Conservation (phyloP, 2,888 invertebrate species). For the Perithous albicinctus region DNA sequence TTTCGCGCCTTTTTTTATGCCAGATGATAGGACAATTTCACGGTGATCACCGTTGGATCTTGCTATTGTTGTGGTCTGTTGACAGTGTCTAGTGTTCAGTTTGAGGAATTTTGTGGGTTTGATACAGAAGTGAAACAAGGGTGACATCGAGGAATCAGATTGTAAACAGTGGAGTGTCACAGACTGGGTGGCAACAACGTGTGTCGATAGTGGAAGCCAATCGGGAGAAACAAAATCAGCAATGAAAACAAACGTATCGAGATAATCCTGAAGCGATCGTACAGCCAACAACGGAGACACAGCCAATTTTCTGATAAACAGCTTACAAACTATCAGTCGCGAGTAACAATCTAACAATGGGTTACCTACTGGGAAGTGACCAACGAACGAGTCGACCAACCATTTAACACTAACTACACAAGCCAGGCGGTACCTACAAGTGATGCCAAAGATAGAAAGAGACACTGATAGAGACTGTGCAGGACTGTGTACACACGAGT, state of each 20-base stretch:
- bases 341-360: slow-evolving; percentile 45
- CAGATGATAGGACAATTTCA: not conserved
- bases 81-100: not conserved
- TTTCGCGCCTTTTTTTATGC: not conserved
- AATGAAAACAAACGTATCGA: not conserved
- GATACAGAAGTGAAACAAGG: not conserved
- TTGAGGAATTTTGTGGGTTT: not conserved
- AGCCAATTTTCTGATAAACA: slow-evolving; percentile 52
- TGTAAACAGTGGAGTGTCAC: not conserved
- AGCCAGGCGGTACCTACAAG: not conserved
- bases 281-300: not conserved
- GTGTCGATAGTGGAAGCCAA: not conserved
- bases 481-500: not conserved
- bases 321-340: slow-evolving; percentile 47
- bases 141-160: not conserved
- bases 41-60: not conserved
- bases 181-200: not conserved
- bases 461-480: slow-evolving; percentile 2
- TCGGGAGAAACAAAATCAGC: not conserved
- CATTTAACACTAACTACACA: not conserved
- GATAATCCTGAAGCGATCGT: not conserved
- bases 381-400: not conserved
- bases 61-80: not conserved
- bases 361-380: slow-evolving; percentile 5
- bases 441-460: not conserved